Evolutionary conservation across 2,888 invertebrate species (phyloP), one percentile per base, ranked within the genome.

Genomic region (Sinelater perroti): DNA sequence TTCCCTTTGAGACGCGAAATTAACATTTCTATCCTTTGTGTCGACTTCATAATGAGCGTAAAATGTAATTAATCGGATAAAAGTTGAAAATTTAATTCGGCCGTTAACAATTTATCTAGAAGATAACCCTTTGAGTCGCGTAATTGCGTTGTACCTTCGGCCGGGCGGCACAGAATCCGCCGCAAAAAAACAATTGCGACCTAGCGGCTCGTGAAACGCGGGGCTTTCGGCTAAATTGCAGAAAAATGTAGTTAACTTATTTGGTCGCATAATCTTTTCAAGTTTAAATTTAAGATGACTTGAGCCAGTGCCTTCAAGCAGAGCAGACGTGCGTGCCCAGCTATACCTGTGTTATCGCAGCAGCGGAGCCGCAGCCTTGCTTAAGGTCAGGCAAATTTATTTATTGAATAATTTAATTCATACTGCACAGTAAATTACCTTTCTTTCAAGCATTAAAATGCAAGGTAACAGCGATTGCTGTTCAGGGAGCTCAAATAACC

Each of bases 41-140:
- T 18, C 17, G 35, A 56, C 50, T 56, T 17, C 33, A 50, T 56
- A 49, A 56, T 56, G 50, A 56, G 49, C 50, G 44, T 50, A 56
- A 56, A 56, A 56, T 51, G 51, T 51, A 56, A 56, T 56, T 56
- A 56, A 56, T 56, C 51, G 42, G 45, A 51, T 56, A 45, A 45
- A 50, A 45, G 51, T 51, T 56, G 36, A 56, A 55, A 50, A 51
- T 51, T 28, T 51, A 56, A 51, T 51, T 51, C 36, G 8, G 36
- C 44, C 44, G 36, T 56, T 56, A 56, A 51, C 44, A 56, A 47
- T 51, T 56, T 51, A 51, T 33, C 44, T 24, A 51, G 38, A 47
- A 53, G 47, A 47, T 47, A 55, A 52, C 44, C 49, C 52, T 58
- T 58, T 58, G 58, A 58, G 49, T 58, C 49, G 16, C 50, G 44